Evolutionary conservation across 2,888 invertebrate genomes (phyloP), one percentile per base, ranked within the genome.

Genomic region (Lasioglossum figueresi): DNA sequence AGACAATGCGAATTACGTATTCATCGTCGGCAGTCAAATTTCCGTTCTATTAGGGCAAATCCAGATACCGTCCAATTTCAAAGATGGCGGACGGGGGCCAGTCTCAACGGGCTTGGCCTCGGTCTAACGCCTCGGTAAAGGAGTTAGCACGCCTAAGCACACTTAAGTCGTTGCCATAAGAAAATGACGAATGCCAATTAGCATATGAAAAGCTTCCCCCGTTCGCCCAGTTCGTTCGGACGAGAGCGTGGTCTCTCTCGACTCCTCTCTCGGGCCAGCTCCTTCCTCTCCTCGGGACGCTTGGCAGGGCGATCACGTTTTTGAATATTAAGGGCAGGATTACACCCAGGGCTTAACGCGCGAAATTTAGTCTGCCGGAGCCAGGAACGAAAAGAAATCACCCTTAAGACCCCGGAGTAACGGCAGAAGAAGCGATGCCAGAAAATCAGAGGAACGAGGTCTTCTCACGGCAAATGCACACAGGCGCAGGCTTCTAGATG

Each of bases 161-260:
- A 94, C 93, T 94, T 95, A 95, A 95, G 95, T 92, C 93, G 89
- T 82, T 87, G 89, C 91, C 91, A 92, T 94, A 94, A 95, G 94
- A 94, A 94, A 95, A 95, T 95, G 95, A 95, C 94, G 95, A 94
- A 95, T 95, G 94, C 94, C 94, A 95, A 95, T 95, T 95, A 95
- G 95, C 95, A 95, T 95, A 95, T 95, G 95, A 95, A 95, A 95
- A 95, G 95, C 94, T 93, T 86, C 89, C 89, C 87, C 89, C 88
- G 89, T 89, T 88, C 90, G 85, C 90, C 56, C 80, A 80, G 80
- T 79, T 85, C 79, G 82, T 72, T 82, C 79, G 77, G 76, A 76
- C 79, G 79, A 78, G 78, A 78, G 74, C 48, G 56, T 56, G n/a
- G n/a, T n/a, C 56, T 66, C 81, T 68, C 59, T 74, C 68, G 45